phyloP scores from a whole-genome alignment of 1,140 invertebrate genomes.

The Teleopsis dalmanni region DNA sequence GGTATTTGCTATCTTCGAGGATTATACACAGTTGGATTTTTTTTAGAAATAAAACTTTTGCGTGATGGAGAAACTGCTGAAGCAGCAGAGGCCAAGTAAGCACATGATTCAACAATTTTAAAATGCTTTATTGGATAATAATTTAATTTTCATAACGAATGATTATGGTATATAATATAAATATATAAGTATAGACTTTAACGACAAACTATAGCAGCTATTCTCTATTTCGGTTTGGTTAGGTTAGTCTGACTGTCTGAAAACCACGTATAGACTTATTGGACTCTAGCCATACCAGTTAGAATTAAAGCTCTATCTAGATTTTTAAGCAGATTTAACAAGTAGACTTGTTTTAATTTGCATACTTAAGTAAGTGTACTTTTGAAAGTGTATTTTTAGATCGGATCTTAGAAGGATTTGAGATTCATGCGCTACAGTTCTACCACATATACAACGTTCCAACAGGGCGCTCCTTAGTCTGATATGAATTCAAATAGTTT shows the following conservation, averaged over 20 bases:
- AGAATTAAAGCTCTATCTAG: too few species aligned
- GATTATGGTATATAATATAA: background rate
- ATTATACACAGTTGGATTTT: constrained; percentile 33
- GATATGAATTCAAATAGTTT: too few species aligned
- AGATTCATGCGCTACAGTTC: too few species aligned
- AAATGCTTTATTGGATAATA: background rate
- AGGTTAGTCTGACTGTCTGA: background rate
- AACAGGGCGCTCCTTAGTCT: too few species aligned
- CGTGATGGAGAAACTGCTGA: constrained; percentile 23
- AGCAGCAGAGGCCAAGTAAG: constrained; percentile 30
- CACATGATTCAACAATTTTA: background rate
- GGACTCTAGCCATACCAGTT: too few species aligned
- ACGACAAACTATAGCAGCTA: background rate
- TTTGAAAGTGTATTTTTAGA: too few species aligned
- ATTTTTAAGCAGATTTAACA: too few species aligned
- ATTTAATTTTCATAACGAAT: background rate
- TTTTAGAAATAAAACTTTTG: constrained; percentile 27
- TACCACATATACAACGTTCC: too few species aligned
- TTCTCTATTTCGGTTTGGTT: background rate
- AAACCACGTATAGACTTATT: background rate
- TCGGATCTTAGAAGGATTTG: too few species aligned
- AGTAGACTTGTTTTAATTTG: too few species aligned
- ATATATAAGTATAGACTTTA: background rate
- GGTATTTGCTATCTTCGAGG: constrained; percentile 30
- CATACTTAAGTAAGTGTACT: too few species aligned